phyloP scores from a whole-genome alignment of 2,113 vertebrate genomes.

The Stigmatopora argus region DNA sequence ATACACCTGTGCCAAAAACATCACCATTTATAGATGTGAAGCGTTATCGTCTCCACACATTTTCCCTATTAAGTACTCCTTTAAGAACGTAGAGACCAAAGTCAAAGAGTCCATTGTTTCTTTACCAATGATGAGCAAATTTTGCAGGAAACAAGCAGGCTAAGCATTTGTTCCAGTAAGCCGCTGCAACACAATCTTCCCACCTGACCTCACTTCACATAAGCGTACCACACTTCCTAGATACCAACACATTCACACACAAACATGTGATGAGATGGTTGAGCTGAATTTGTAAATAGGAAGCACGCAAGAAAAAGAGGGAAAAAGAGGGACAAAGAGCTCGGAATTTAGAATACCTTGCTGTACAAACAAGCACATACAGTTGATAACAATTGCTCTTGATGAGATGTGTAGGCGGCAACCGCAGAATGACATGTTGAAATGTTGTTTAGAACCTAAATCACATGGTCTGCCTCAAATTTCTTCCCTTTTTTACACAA shows the following conservation, averaged over 20 bases:
- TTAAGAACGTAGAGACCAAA: background rate
- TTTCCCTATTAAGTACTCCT: background rate
- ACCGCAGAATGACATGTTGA: background rate
- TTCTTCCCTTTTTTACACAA: background rate
- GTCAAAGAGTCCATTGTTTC: slow-evolving; percentile 11
- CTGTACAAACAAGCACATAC: background rate
- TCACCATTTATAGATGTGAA: background rate
- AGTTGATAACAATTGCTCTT: too few species aligned
- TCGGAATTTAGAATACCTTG: slow-evolving; percentile 2
- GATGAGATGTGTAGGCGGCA: too few species aligned
- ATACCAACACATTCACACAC: slow-evolving; percentile 6
- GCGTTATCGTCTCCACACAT: background rate
- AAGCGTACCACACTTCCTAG: background rate
- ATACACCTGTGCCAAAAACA: background rate
- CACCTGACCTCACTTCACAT: slow-evolving; percentile 18
- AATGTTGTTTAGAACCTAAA: background rate
- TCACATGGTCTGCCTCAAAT: background rate
- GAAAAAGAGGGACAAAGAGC: slow-evolving; percentile 34
- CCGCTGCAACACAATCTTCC: slow-evolving; percentile 32
- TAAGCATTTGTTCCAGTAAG: slow-evolving; percentile 28
- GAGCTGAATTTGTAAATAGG: slow-evolving; percentile 29
- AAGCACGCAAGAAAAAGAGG: slow-evolving; percentile 32
- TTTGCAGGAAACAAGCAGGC: slow-evolving; percentile 37
- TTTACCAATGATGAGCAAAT: slow-evolving; percentile 4
- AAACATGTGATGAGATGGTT: slow-evolving; percentile 15